phyloP scores from a whole-genome alignment of 2,797 vertebrate genomes.

The Cirrhinus molitorella region DNA sequence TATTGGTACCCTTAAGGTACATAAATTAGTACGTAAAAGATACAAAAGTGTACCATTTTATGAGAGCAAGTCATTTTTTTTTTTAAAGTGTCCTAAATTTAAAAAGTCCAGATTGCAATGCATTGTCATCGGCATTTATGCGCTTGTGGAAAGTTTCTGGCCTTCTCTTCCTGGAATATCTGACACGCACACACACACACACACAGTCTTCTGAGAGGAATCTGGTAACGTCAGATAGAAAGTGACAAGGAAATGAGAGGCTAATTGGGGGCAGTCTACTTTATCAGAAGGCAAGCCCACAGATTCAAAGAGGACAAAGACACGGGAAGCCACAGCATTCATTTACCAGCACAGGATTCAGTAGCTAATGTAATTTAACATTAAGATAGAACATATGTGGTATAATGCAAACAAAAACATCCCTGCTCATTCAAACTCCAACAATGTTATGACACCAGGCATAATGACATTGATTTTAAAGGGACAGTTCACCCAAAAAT shows the following conservation, averaged over 20 bases:
- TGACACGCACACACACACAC: slow-evolving; percentile 30
- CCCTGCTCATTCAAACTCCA: not conserved
- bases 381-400: not conserved
- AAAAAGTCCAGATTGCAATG: not conserved
- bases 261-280: slow-evolving; percentile 59
- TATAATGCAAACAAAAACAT: slow-evolving; percentile 21
- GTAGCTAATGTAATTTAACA: slow-evolving; percentile 37
- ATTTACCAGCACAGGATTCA: not conserved
- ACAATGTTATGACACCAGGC: slow-evolving; percentile 5
- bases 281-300: slow-evolving; percentile 52
- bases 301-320: slow-evolving; percentile 47
- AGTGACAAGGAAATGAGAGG: slow-evolving; percentile 48
- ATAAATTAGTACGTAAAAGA: no score
- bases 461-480: slow-evolving; percentile 3
- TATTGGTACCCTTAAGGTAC: no score
- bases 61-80: no score
- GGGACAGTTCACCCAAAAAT: not conserved
- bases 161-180: slow-evolving; percentile 22
- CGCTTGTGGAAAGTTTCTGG: not conserved
- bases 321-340: slow-evolving; percentile 28
- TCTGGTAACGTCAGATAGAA: slow-evolving; percentile 17
- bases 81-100: no score
- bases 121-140: not conserved
- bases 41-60: no score
- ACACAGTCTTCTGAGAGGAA: not conserved